Evolutionary conservation across 2,888 invertebrate genomes (phyloP), one percentile per base, ranked within the genome.

Genomic region (Rhagium mordax): DNA sequence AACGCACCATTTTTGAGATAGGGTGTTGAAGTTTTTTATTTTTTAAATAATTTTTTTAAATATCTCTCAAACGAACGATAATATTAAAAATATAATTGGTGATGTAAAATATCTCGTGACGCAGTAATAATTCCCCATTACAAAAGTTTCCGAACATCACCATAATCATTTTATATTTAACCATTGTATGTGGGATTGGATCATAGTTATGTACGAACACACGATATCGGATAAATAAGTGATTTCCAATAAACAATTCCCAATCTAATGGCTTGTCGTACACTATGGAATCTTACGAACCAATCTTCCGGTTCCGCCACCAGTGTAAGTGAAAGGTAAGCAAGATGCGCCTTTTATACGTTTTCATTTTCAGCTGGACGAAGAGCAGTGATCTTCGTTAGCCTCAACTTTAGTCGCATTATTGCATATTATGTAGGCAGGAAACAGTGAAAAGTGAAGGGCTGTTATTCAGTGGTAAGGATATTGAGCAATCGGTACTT

Each of bases 251-350:
- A 41, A 41, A 41, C 41, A 41, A 41, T 24, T 6, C 6, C 6
- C 24, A 24, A 27, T 33, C 4, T 41, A 41, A 41, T n/a, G n/a
- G 1, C 41, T 41, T 41, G n/a, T n/a, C 6, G 41, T 13, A 41
- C 41, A 41, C 41, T n/a, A n/a, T 41, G 47, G 47, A 47, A 47
- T 61, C 47, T 21, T n/a, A 13, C 13, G 13, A 41, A n/a, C 41
- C 41, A n/a, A 41, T 21, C 61, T 61, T 61, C 61, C 61, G 61
- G 61, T 61, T 61, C 61, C 61, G 61, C 61, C 29, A 61, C 61
- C 47, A 61, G 10, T 24, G 61, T 61, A 61, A 61, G 61, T 61
- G 61, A 61, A 61, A 61, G 61, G 61, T 61, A 16, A 60, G 18
- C 59, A 24, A 47, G 61, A 61, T 61, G 61, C 41, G 47, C 61